Evolutionary conservation across 2,797 vertebrate genomes (phyloP).

Genomic region (Epinephelus malabaricus): DNA sequence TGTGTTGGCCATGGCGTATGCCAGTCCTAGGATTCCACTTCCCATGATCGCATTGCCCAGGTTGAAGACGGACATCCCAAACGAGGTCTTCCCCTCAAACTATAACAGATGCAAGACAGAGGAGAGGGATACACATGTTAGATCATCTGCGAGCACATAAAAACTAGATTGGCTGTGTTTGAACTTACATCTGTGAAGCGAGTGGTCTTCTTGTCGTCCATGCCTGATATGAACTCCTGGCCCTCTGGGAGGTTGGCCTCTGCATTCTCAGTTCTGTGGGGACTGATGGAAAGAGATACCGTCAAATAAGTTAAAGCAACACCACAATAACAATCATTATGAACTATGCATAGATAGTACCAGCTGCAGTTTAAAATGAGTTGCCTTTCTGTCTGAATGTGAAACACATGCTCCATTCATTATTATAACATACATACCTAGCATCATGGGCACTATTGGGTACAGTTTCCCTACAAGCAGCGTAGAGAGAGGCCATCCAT

Average conservation of each 20-base stretch:
- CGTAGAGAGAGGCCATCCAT: slow-evolving; percentile 67
- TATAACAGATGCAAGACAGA: slow-evolving; percentile 64
- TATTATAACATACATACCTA: slow-evolving; percentile 78
- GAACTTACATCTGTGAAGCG: slow-evolving; percentile 94
- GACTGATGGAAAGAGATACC: slow-evolving; percentile 50
- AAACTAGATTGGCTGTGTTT: neutral
- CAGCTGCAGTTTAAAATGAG: neutral
- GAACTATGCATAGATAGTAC: neutral
- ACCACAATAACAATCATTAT: neutral
- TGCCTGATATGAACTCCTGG: slow-evolving; percentile 90
- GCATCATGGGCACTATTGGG: slow-evolving; percentile 82
- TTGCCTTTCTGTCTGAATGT: neutral
- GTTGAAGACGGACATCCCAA: slow-evolving; percentile 99
- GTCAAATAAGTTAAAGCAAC: slow-evolving; percentile 15
- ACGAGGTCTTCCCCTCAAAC: slow-evolving; percentile 99
- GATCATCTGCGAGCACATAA: neutral
- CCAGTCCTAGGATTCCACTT: slow-evolving; percentile 97
- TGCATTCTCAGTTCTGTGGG: slow-evolving; percentile 86
- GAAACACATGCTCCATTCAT: slow-evolving; percentile 13
- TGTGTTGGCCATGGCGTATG: slow-evolving; percentile 98
- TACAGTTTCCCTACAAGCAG: slow-evolving; percentile 80
- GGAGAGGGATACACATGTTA: neutral
- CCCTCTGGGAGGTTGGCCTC: slow-evolving; percentile 85
- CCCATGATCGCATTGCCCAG: slow-evolving; percentile 99
- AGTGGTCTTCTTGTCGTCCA: slow-evolving; percentile 89